These are phyloP conservation scores for Spea multiplicata DNA, from an alignment of 2,113 vertebrate species.

Conservation along the genomic window DNA sequence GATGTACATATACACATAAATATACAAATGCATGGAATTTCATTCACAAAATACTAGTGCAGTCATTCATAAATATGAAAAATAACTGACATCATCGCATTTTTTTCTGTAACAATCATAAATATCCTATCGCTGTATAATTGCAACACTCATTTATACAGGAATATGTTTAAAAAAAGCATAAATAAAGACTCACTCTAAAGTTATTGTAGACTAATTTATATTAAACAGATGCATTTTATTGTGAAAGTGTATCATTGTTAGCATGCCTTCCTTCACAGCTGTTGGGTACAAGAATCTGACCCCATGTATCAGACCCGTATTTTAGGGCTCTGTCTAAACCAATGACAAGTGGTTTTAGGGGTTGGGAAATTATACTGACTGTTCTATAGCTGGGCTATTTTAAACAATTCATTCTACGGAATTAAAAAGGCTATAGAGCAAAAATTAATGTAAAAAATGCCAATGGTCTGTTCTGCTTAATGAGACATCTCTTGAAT, in stretches of 20 bases:
- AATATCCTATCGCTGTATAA: background rate
- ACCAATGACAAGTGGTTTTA: background rate
- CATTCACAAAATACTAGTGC: no score
- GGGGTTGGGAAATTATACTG: background rate
- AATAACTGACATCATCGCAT: no score
- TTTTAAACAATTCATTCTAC: no score
- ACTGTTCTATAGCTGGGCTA: background rate
- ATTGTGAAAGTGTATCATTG: background rate
- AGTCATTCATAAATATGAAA: no score
- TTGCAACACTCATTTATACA: background rate
- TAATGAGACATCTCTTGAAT: no score
- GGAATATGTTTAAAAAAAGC: background rate
- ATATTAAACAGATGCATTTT: background rate
- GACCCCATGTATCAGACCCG: background rate
- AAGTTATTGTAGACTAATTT: background rate
- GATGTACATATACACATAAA: no score
- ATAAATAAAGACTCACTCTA: background rate
- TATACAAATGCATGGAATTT: no score
- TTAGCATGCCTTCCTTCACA: background rate
- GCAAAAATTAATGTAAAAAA: no score
- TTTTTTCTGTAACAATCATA: background rate
- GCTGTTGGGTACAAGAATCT: background rate
- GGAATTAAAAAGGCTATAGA: no score
- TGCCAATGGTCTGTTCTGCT: no score
- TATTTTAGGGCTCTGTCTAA: background rate